Evolutionary conservation across 2,113 vertebrate species (phyloP), one percentile per base, ranked within the genome.

Genomic region (Semnornis frantzii): DNA sequence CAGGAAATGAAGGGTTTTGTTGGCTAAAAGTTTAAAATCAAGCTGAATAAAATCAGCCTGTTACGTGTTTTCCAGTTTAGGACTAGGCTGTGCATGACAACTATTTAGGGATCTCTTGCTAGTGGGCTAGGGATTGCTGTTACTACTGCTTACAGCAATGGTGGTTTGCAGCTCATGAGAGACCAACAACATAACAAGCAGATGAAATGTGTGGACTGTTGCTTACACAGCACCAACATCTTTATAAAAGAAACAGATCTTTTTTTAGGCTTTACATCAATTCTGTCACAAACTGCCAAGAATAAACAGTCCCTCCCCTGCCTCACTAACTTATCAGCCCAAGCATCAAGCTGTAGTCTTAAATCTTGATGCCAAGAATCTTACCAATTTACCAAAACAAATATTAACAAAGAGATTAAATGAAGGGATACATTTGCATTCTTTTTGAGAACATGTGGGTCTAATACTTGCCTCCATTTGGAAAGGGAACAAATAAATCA

Each of bases 141-240:
- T 92, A 92, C 89, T 93, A 94, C 63, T 92, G 52, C 90, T 92
- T 82, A 34, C 46, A 94, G 86, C 59, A 96, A 77, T 76, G 74
- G 63, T 73, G 89, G 77, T 23, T 91, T 93, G 65, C 55, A 82
- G 63, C 74, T 92, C 76, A 57, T 44, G 63, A 78, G 62, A 85
- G 74, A 95, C 55, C 81, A 94, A 80, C 84, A 93, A 87, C 72
- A 87, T 73, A 94, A 94, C 89, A 93, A 93, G 75, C 74, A 89
- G 86, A 85, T 92, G 64, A 95, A 93, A 91, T 91, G 94, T 95
- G 95, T 92, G 92, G 92, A 96, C 87, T 82, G 84, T 87, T 96
- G 88, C 90, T 91, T 92, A 65, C 92, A 87, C 64, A 80, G 59
- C 81, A 93, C 46, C 82, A 91, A 89, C 74, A 93, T 94, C 92